Percentiles rank a stretch among this genome's conserved stretches.
Evolutionary conservation across 2,888 invertebrate genomes (phyloP).

Genomic region (Oscheius sp.): DNA sequence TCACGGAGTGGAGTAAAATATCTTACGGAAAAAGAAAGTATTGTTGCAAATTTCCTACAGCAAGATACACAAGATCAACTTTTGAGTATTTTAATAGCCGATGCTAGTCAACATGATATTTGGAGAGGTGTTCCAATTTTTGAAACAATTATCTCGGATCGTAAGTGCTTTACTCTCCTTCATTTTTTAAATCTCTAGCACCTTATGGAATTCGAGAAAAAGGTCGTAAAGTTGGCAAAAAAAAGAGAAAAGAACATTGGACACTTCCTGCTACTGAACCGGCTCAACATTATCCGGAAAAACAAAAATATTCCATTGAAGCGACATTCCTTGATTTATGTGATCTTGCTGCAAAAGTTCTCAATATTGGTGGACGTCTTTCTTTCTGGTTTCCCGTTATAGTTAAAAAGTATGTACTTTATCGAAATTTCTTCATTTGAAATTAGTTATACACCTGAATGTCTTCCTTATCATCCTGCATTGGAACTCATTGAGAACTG

Average conservation of each 20-base stretch:
- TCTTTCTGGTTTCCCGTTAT: conserved; percentile 95
- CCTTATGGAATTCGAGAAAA: conserved; percentile 97
- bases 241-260: conserved; percentile 57
- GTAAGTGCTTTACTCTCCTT: conserved; percentile 45
- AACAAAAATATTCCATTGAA: conserved; percentile 84
- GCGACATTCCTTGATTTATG: conserved; percentile 78
- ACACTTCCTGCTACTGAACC: conserved; percentile 49
- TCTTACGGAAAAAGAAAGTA: conserved; percentile 81
- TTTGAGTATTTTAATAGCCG: conserved; percentile 88
- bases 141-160: conserved; percentile 94
- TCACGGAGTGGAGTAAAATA: conserved; percentile 74
- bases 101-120: conserved; percentile 81
- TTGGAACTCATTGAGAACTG: conserved; percentile 83
- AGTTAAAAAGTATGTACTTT: conserved; percentile 76
- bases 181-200: conserved; percentile 76
- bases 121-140: conserved; percentile 81
- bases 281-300: conserved; percentile 72
- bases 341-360: conserved; percentile 82
- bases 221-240: conserved; percentile 82
- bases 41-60: conserved; percentile 86
- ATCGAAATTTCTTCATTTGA: neutral
- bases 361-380: conserved; percentile 82
- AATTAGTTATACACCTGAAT: conserved; percentile 73
- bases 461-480: conserved; percentile 84
- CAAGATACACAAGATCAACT: conserved; percentile 79